Percentiles rank a stretch among this genome's conserved stretches.
phyloP scores from a whole-genome alignment of 2,888 invertebrate genomes.

The Drosophila dives region DNA sequence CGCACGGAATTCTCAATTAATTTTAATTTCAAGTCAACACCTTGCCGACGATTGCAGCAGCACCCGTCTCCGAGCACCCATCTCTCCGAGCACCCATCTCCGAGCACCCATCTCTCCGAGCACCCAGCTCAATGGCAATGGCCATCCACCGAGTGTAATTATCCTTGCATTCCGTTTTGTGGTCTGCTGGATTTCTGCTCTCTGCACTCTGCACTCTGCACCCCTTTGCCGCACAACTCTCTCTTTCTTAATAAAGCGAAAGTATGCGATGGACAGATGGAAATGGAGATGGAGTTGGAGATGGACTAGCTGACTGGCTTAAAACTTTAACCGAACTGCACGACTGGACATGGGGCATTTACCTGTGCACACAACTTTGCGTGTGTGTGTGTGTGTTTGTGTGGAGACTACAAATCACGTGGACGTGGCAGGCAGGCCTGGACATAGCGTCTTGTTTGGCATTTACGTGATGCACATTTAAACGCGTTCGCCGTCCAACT shows the following conservation, averaged over 20 bases:
- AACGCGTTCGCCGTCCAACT: constrained; percentile 52
- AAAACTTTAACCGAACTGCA: constrained; percentile 43
- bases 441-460: constrained; percentile 69
- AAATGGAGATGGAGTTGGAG: constrained; percentile 6
- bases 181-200: constrained; percentile 47
- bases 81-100: constrained; percentile 2
- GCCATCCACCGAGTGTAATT: constrained; percentile 55
- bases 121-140: constrained; percentile 7
- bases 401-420: constrained; percentile 66
- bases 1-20: constrained; percentile 82
- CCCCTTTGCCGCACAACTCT: not conserved
- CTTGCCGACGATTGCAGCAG: constrained; percentile 64
- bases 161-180: constrained; percentile 66
- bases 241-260: constrained; percentile 54
- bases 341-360: constrained; percentile 52
- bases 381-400: constrained; percentile 23
- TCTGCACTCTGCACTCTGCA: not conserved
- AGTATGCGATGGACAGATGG: constrained; percentile 32
- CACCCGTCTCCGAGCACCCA: not conserved
- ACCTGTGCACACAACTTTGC: constrained; percentile 34
- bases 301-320: constrained; percentile 26
- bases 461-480: constrained; percentile 78
- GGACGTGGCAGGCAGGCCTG: constrained; percentile 50
- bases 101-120: not conserved
- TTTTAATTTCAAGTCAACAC: constrained; percentile 83